A percentile compares a stretch with the other conserved stretches of the same genome.
Evolutionary conservation across 2,113 vertebrate genomes (phyloP).

Genomic region (Prochilodus magdalenae): DNA sequence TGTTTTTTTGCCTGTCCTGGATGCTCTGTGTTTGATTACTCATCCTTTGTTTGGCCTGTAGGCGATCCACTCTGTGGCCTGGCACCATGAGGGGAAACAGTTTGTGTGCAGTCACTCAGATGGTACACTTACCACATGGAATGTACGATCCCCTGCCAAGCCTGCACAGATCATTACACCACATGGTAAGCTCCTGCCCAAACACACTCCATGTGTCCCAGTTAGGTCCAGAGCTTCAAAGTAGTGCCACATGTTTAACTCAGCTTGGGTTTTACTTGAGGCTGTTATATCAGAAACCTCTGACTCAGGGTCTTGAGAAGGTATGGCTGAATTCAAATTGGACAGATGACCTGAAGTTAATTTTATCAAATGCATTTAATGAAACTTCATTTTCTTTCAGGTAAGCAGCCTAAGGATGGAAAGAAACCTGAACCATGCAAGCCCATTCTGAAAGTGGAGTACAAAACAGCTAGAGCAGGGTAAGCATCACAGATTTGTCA

Average conservation of each 20-base stretch:
- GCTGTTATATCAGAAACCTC: neutral
- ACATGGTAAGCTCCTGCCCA: slow-evolving; percentile 83
- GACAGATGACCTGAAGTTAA: neutral
- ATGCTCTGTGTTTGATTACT: slow-evolving; percentile 36
- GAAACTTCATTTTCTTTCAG: slow-evolving; percentile 69
- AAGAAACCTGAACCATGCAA: slow-evolving; percentile 99
- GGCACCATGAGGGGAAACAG: slow-evolving; percentile 99
- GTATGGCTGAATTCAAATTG: neutral
- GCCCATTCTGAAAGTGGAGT: slow-evolving; percentile 98
- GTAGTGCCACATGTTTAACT: neutral
- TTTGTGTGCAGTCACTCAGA: slow-evolving; percentile 99
- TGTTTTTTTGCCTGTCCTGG: slow-evolving; percentile 3
- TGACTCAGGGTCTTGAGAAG: slow-evolving; percentile 3
- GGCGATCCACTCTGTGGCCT: slow-evolving; percentile 97
- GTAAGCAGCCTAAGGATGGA: slow-evolving; percentile 97
- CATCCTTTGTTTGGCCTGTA: slow-evolving; percentile 62
- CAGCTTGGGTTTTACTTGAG: neutral
- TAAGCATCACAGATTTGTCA: slow-evolving; percentile 69
- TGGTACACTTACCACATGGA: slow-evolving; percentile 97
- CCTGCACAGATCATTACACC: slow-evolving; percentile 93
- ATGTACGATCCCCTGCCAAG: slow-evolving; percentile 89
- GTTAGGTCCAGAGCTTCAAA: neutral
- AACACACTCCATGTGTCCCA: slow-evolving; percentile 13
- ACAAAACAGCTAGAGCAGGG: slow-evolving; percentile 95
- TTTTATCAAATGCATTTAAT: neutral